These are phyloP conservation scores for Folsomia manolachei DNA, from an alignment of 2,888 invertebrate species.

Conservation along the genomic window DNA sequence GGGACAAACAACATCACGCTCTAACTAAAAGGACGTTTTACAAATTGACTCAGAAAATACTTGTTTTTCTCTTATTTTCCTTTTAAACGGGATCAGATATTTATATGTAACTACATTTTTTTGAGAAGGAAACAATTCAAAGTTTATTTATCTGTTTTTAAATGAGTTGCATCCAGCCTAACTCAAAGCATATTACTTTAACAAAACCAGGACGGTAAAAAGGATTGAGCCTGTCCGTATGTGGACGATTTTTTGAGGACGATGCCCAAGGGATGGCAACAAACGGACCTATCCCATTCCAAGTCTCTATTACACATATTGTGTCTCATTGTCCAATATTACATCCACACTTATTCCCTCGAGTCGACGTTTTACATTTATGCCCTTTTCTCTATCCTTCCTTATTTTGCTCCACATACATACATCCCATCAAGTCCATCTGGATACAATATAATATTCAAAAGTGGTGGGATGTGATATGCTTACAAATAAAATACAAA, in stretches of 20 bases:
- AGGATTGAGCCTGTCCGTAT: not conserved
- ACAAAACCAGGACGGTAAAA: too few species aligned
- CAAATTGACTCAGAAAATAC: too few species aligned
- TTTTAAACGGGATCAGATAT: too few species aligned
- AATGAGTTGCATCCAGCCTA: too few species aligned
- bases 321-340: not conserved
- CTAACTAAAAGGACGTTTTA: too few species aligned
- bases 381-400: not conserved
- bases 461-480: not conserved
- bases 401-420: not conserved
- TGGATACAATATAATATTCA: too few species aligned
- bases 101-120: too few species aligned
- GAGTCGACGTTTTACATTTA: conserved; percentile 4
- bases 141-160: too few species aligned
- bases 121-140: too few species aligned
- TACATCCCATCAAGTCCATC: too few species aligned
- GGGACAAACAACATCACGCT: not conserved
- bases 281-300: conserved; percentile 7
- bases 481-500: not conserved
- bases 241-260: conserved; percentile 19
- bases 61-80: too few species aligned
- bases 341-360: not conserved
- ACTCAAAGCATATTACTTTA: too few species aligned
- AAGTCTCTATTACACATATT: not conserved
- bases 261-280: conserved; percentile 31